phyloP scores from a whole-genome alignment of 1,140 invertebrate genomes.

The Phymastichus coffea region DNA sequence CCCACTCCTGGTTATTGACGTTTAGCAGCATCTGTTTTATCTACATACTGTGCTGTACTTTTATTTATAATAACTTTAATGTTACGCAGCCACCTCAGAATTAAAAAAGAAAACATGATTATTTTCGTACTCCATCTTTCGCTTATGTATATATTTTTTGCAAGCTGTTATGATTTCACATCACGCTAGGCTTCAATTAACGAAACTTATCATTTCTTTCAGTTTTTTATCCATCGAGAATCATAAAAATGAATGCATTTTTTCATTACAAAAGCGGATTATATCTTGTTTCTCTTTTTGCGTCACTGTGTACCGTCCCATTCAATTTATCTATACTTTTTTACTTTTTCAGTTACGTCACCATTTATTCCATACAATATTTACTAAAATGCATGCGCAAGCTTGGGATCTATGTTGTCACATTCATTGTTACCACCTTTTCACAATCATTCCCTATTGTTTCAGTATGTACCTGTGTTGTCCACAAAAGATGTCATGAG shows the following conservation, averaged over 20 bases:
- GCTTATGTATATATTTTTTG: constrained; percentile 7
- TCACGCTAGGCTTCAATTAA: constrained; percentile 1
- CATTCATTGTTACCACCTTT: constrained; percentile 7
- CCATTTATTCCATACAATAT: constrained; percentile 10
- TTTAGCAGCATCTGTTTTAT: constrained; percentile 14
- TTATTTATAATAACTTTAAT: constrained; percentile 2
- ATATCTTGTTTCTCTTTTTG: constrained; percentile 4
- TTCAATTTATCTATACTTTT: background rate
- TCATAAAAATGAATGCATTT: background rate
- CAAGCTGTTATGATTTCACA: constrained; percentile 13
- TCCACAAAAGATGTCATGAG: constrained; percentile 95
- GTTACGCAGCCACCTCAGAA: background rate
- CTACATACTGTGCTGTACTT: constrained; percentile 12
- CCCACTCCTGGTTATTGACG: constrained; percentile 23
- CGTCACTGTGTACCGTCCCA: background rate
- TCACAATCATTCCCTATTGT: constrained; percentile 37
- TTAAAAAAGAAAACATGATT: background rate
- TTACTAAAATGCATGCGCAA: constrained; percentile 23
- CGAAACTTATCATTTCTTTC: constrained; percentile 18
- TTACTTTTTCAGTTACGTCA: constrained; percentile 1
- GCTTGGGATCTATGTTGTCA: constrained; percentile 17
- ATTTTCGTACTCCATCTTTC: background rate
- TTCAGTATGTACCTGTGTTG: constrained; percentile 95
- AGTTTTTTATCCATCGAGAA: constrained; percentile 3
- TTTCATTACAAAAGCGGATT: constrained; percentile 3